These are phyloP conservation scores for Pachydiplax longipennis DNA, from an alignment of 2,888 invertebrate genomes.

Conservation along the genomic window DNA sequence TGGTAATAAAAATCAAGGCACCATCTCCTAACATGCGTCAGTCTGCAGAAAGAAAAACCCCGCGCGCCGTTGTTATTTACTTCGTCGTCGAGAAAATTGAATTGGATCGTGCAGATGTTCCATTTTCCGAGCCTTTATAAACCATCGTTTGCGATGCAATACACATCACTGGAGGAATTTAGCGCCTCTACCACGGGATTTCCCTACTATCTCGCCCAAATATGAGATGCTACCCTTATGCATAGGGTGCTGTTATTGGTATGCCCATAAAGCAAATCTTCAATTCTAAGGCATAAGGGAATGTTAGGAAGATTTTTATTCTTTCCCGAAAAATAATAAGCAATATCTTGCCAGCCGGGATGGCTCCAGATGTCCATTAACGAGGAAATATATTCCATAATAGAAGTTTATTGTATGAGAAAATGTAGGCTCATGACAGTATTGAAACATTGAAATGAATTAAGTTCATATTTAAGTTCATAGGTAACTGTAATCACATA, in stretches of 20 bases:
- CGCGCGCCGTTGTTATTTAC: not conserved
- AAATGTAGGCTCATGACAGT: too few species aligned
- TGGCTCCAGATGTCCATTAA: too few species aligned
- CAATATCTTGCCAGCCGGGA: too few species aligned
- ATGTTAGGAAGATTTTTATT: not conserved
- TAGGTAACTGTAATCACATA: too few species aligned
- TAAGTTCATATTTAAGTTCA: too few species aligned
- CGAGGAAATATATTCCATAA: too few species aligned
- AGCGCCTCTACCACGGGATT: not conserved
- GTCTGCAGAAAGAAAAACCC: not conserved
- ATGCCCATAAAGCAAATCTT: not conserved
- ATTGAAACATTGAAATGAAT: too few species aligned
- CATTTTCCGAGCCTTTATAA: constrained; percentile 21
- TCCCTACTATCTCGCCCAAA: not conserved
- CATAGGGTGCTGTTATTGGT: not conserved
- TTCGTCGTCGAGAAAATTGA: not conserved
- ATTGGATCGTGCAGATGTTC: not conserved
- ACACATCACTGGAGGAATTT: constrained; percentile 1
- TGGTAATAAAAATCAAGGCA: not conserved
- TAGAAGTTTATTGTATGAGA: too few species aligned
- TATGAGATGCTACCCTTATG: not conserved
- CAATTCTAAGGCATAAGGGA: not conserved
- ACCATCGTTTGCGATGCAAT: constrained; percentile 30
- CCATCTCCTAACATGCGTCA: not conserved
- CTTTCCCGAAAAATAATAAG: not conserved